A percentile compares a stretch with the other conserved stretches of the same genome.
Conservation (phyloP, 1,140 invertebrate genomes). For the Laupala kohalensis region DNA sequence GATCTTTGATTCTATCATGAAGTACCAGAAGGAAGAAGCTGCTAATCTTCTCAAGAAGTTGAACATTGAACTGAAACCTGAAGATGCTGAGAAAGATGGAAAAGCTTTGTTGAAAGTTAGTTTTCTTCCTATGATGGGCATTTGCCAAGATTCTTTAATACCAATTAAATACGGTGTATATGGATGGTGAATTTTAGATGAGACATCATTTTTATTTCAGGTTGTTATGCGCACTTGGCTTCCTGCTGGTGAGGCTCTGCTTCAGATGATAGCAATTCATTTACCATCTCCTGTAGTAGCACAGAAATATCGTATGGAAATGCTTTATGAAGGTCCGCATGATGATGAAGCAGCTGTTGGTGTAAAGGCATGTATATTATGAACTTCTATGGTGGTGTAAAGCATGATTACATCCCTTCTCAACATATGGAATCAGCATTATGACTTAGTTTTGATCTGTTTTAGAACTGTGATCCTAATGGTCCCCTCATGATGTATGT, state of each 20-base stretch:
- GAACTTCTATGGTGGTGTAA: not conserved
- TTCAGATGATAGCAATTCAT: conserved; percentile 99
- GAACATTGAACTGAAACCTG: conserved; percentile 79
- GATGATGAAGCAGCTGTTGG: conserved; percentile 93
- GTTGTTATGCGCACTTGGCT: conserved; percentile 98
- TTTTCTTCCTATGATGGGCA: not conserved
- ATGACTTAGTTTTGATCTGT: conserved; percentile 12
- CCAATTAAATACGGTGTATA: too few species aligned
- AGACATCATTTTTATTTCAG: conserved; percentile 28
- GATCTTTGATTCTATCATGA: conserved; percentile 96
- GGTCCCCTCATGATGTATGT: conserved; percentile 99
- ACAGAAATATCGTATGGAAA: conserved; percentile 98
- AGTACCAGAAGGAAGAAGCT: conserved; percentile 93
- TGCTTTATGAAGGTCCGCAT: conserved; percentile 94
- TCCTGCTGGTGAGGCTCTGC: conserved; percentile 95
- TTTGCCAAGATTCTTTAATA: too few species aligned
- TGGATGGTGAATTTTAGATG: conserved; percentile 16
- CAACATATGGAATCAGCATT: not conserved
- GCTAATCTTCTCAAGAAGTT: conserved; percentile 75
- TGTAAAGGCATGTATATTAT: conserved; percentile 45
- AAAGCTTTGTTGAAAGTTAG: conserved; percentile 70
- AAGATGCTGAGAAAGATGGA: conserved; percentile 93
- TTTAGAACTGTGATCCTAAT: conserved; percentile 84
- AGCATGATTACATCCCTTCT: not conserved
- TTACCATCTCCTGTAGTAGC: conserved; percentile 97